Evolutionary conservation across 1,140 invertebrate genomes (phyloP).

Genomic region (Monomorium pharaonis): DNA sequence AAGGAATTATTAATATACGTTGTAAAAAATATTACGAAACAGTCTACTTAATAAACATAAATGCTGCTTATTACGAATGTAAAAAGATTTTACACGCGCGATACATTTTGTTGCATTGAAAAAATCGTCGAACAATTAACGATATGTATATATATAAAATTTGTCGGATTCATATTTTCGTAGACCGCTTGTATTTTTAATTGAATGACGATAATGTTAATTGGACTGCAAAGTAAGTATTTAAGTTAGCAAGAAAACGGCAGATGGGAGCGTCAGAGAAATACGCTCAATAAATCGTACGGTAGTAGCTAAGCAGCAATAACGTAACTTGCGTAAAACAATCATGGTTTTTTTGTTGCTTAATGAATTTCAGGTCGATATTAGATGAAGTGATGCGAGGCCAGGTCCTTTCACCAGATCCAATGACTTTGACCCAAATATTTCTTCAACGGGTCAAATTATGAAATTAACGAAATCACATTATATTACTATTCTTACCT

Average conservation of each 20-base stretch:
- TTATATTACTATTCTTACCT: conserved; percentile 81
- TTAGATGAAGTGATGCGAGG: conserved; percentile 84
- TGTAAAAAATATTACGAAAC: neutral
- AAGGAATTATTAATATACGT: neutral
- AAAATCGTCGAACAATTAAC: neutral
- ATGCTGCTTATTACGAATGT: conserved; percentile 1
- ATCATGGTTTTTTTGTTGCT: conserved; percentile 85
- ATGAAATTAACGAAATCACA: conserved; percentile 74
- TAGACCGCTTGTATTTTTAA: conserved; percentile 73
- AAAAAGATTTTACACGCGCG: conserved; percentile 3
- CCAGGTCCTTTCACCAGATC: conserved; percentile 83
- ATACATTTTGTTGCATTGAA: neutral
- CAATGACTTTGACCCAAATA: conserved; percentile 82
- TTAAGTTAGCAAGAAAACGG: conserved; percentile 72
- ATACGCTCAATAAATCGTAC: conserved; percentile 75
- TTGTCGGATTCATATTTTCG: conserved; percentile 68
- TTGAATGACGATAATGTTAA: conserved; percentile 37
- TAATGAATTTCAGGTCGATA: conserved; percentile 86
- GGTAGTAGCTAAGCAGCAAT: conserved; percentile 80
- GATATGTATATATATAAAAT: neutral
- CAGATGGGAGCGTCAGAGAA: conserved; percentile 71
- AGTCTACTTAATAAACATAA: neutral
- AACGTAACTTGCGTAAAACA: conserved; percentile 78
- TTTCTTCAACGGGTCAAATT: conserved; percentile 80
- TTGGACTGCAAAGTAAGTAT: conserved; percentile 66